These are phyloP conservation scores for Metacarcinus magister DNA, from an alignment of 2,888 invertebrate genomes.

Conservation along the genomic window DNA sequence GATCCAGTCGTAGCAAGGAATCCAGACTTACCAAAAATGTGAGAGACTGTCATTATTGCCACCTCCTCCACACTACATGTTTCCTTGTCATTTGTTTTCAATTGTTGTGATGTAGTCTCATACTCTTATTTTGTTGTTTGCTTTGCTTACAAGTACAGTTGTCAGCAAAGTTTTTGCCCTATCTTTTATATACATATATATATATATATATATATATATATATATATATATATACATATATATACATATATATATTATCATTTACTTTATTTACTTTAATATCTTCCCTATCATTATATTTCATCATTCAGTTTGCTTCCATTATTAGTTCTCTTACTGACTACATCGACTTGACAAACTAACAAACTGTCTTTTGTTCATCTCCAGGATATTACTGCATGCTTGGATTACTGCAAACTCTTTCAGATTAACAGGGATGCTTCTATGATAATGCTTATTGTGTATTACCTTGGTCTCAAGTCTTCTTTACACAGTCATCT, in stretches of 20 bases:
- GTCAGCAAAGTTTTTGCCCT: not conserved
- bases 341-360: not conserved
- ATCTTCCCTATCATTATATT: not conserved
- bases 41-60: not conserved
- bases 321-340: not conserved
- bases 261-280: not conserved
- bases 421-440: not conserved
- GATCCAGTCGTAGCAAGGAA: not conserved
- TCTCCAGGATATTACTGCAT: not conserved
- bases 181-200: not conserved
- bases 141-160: not conserved
- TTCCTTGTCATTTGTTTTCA: not conserved
- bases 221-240: not conserved
- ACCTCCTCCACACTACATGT: not conserved
- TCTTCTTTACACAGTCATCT: not conserved
- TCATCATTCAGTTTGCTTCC: not conserved
- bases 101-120: not conserved
- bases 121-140: not conserved
- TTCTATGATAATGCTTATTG: not conserved
- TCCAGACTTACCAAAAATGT: not conserved
- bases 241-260: too few species aligned
- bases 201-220: slow-evolving; percentile 21
- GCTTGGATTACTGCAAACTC: not conserved
- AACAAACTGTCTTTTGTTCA: not conserved
- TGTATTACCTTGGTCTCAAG: not conserved